Evolutionary conservation across 2,797 vertebrate species (phyloP).

Genomic region (Melanotaenia parkinsoni): DNA sequence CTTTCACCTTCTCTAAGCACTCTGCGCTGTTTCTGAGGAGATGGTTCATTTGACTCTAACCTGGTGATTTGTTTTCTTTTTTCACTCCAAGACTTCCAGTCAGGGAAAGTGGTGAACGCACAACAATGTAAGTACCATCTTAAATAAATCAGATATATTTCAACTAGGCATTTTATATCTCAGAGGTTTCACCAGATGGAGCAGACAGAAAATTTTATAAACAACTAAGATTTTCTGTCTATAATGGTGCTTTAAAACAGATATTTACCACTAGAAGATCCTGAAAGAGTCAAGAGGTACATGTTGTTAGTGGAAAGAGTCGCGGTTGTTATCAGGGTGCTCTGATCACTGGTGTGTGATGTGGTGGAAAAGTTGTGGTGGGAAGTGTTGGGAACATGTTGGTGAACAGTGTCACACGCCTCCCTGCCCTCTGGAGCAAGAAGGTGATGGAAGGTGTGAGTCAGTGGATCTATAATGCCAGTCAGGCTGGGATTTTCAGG

Average conservation of each 20-base stretch:
- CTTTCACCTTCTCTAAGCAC: background rate
- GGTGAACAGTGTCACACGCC: conserved; percentile 58
- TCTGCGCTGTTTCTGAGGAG: background rate
- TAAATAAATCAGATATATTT: background rate
- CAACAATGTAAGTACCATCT: conserved; percentile 54
- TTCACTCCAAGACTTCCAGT: conserved; percentile 43
- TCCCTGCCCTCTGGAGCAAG: conserved; percentile 24
- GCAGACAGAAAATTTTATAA: background rate
- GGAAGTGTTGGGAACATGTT: conserved; percentile 56
- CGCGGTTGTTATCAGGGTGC: conserved; percentile 50
- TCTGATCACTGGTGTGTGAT: conserved; percentile 24
- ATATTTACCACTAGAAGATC: background rate
- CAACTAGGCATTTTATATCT: background rate
- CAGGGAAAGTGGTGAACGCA: conserved; percentile 31
- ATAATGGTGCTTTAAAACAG: background rate
- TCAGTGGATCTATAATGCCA: conserved; percentile 13
- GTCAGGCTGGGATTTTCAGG: background rate
- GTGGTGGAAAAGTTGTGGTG: conserved; percentile 47
- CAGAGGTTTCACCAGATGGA: background rate
- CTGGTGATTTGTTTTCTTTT: conserved; percentile 46
- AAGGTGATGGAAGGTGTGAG: conserved; percentile 38
- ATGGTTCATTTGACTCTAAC: conserved; percentile 54
- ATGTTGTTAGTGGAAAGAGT: conserved; percentile 36
- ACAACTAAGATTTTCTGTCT: background rate
- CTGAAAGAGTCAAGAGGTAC: background rate